A percentile compares a stretch with the other conserved stretches of the same genome.
Evolutionary conservation across 2,888 invertebrate genomes (phyloP).

Genomic region (Therioaphis trifolii): DNA sequence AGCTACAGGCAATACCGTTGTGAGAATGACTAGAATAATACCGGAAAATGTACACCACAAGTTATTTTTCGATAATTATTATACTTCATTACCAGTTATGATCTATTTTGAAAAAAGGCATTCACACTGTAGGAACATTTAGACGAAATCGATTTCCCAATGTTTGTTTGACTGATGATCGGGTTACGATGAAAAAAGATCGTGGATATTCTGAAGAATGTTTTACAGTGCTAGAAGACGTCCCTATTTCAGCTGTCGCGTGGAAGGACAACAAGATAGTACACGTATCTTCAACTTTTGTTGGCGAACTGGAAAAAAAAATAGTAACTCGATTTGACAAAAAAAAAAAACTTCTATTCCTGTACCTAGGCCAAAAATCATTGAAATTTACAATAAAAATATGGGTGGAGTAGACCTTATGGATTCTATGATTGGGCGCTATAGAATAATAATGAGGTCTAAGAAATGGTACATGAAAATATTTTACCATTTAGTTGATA

Average conservation of each 20-base stretch:
- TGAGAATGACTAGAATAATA: too few species aligned
- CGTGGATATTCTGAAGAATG: conserved; percentile 21
- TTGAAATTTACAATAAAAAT: background rate
- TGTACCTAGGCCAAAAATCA: background rate
- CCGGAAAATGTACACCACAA: too few species aligned
- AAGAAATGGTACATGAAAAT: conserved; percentile 21
- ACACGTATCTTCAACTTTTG: conserved; percentile 2
- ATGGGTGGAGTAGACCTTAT: background rate
- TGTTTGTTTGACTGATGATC: background rate
- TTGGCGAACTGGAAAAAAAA: conserved; percentile 1
- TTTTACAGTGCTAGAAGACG: background rate
- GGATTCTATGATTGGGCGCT: conserved; percentile 17
- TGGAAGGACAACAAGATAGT: conserved; percentile 23
- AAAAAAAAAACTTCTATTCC: background rate
- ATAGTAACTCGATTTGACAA: background rate
- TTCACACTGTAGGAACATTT: too few species aligned
- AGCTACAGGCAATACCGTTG: too few species aligned
- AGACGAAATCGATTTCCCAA: too few species aligned
- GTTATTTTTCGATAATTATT: too few species aligned
- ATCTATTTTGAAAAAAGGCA: too few species aligned
- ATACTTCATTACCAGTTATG: too few species aligned
- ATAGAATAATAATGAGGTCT: conserved; percentile 1
- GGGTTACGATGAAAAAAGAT: background rate
- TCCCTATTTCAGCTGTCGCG: background rate
- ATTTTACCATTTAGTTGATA: conserved; percentile 18